Percentiles rank a stretch among this genome's conserved stretches.
Conservation (phyloP, 2,797 vertebrate genomes). For the Bufotes viridis region DNA sequence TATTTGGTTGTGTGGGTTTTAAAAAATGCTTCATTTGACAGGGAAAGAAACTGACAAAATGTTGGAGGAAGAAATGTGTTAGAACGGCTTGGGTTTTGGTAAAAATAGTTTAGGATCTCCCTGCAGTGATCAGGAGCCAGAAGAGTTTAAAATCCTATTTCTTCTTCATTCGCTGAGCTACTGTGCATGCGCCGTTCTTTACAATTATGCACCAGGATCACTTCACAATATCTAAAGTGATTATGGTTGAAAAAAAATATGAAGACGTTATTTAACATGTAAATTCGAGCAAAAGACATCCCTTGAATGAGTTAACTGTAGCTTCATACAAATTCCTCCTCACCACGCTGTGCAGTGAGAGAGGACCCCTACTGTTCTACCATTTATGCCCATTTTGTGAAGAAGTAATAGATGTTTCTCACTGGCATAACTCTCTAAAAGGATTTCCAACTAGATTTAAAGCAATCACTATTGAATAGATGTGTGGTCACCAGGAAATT, state of each 20-base stretch:
- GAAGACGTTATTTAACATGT: not conserved
- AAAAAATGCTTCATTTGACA: constrained; percentile 55
- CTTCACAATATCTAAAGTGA: not conserved
- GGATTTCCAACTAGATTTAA: too few relatives aligned
- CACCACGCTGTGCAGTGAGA: too few relatives aligned
- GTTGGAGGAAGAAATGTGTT: constrained; percentile 51
- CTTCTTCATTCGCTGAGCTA: not conserved
- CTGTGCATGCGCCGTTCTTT: not conserved
- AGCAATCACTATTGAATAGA: too few relatives aligned
- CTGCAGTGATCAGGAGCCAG: not conserved
- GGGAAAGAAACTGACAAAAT: constrained; percentile 41
- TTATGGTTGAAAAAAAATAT: not conserved
- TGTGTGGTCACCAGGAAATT: too few relatives aligned
- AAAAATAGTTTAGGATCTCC: constrained; percentile 40
- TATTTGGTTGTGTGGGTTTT: constrained; percentile 54
- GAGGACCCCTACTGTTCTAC: not conserved
- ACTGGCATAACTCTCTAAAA: too few relatives aligned
- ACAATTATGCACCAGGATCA: not conserved
- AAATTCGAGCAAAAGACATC: too few relatives aligned
- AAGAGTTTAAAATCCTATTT: not conserved
- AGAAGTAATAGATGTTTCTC: too few relatives aligned
- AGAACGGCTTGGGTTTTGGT: constrained; percentile 25
- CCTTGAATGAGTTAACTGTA: too few relatives aligned
- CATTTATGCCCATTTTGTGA: too few relatives aligned
- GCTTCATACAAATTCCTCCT: too few relatives aligned